Evolutionary conservation across 1,140 invertebrate species (phyloP).

Genomic region (Drosophila simulans): DNA sequence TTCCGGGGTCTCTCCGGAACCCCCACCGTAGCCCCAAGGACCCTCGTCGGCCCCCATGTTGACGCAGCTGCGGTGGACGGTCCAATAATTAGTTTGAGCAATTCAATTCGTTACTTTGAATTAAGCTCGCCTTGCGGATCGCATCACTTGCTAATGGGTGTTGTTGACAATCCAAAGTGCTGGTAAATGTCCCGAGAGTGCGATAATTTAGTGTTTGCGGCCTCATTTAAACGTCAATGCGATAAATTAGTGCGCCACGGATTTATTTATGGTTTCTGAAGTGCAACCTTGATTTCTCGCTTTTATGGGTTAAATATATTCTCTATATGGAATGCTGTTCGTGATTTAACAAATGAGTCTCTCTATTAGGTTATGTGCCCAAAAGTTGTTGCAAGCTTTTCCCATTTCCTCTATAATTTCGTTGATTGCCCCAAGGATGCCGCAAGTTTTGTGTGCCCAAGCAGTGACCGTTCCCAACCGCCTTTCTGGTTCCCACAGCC

Average conservation of each 20-base stretch:
- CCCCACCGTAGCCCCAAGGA: background rate
- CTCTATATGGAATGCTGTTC: too few relatives aligned
- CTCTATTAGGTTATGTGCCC: background rate
- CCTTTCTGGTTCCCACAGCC: constrained; percentile 29
- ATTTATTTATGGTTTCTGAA: constrained; percentile 8
- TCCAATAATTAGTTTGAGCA: constrained; percentile 62
- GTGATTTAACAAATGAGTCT: too few relatives aligned
- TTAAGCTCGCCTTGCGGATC: constrained; percentile 40
- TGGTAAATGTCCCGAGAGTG: constrained; percentile 25
- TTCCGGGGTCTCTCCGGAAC: background rate
- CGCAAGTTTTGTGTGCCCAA: background rate
- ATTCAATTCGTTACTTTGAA: constrained; percentile 48
- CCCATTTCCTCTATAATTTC: constrained; percentile 3
- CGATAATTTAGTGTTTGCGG: constrained; percentile 28
- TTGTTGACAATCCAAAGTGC: constrained; percentile 40
- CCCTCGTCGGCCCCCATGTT: background rate
- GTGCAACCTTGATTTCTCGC: background rate
- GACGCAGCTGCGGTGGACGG: constrained; percentile 16
- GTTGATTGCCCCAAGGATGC: constrained; percentile 21
- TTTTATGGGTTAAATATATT: background rate
- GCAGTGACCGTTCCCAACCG: background rate
- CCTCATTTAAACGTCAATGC: constrained; percentile 5
- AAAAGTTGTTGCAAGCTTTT: constrained; percentile 3
- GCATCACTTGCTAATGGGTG: constrained; percentile 19
- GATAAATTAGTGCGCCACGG: constrained; percentile 5